Conservation (phyloP, 2,797 vertebrate genomes). For the Pyrocephalus nanus region DNA sequence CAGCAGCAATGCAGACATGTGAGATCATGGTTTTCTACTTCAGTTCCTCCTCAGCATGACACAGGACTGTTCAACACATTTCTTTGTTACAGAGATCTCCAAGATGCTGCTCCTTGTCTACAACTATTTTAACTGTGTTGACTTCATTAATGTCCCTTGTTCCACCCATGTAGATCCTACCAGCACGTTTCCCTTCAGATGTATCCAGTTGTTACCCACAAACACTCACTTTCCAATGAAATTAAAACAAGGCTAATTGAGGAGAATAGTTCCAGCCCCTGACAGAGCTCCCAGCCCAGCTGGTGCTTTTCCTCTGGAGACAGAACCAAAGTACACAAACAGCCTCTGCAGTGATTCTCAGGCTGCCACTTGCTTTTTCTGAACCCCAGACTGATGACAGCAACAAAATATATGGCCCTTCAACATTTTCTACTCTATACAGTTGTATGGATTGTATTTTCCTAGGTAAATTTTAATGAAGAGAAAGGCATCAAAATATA, state of each 20-base stretch:
- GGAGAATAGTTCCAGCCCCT: neutral
- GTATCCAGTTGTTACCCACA: neutral
- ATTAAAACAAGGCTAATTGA: neutral
- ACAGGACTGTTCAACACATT: neutral
- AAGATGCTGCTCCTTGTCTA: neutral
- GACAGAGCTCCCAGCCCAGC: neutral
- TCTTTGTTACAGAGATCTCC: neutral
- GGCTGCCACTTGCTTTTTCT: neutral
- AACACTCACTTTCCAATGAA: neutral
- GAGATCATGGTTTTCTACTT: neutral
- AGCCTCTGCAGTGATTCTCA: neutral
- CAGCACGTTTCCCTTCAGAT: neutral
- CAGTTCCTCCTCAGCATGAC: neutral
- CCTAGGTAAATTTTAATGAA: neutral
- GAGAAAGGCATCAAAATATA: neutral
- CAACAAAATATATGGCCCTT: neutral
- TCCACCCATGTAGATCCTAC: neutral
- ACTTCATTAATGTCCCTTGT: neutral
- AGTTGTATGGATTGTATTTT: neutral
- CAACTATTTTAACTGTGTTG: neutral
- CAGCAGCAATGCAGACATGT: neutral
- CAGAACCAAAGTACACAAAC: neutral
- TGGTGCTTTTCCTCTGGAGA: constrained; percentile 19
- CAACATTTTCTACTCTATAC: neutral
- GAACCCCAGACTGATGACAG: neutral